Conservation (phyloP, 2,888 invertebrate species). For the Leptura quadrifasciata region DNA sequence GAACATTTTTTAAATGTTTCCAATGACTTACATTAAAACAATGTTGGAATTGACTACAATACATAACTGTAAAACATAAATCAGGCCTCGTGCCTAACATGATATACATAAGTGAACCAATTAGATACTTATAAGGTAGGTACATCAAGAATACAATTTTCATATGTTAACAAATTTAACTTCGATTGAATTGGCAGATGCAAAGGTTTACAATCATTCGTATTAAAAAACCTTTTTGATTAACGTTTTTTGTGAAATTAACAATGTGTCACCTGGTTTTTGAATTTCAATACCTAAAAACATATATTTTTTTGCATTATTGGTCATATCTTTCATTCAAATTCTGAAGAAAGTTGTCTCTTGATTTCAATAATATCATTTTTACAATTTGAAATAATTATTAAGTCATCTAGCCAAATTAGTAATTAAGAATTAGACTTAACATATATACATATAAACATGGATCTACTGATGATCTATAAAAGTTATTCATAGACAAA, state of each 20-base stretch:
- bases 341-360: slow-evolving; percentile 40
- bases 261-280: slow-evolving; percentile 38
- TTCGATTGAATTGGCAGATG: slow-evolving; percentile 47
- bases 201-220: slow-evolving; percentile 45
- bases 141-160: slow-evolving; percentile 37
- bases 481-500: slow-evolving; percentile 45
- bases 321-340: slow-evolving; percentile 50
- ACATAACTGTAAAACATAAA: slow-evolving; percentile 51
- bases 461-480: slow-evolving; percentile 50
- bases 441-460: slow-evolving; percentile 58
- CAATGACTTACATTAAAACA: slow-evolving; percentile 30
- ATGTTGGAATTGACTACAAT: slow-evolving; percentile 57
- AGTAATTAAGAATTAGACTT: slow-evolving; percentile 47
- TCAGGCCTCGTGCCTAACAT: slow-evolving; percentile 53
- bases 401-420: slow-evolving; percentile 53
- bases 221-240: slow-evolving; percentile 53
- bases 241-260: slow-evolving; percentile 48
- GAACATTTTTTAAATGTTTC: slow-evolving; percentile 44
- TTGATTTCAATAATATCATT: slow-evolving; percentile 40
- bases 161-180: slow-evolving; percentile 39
- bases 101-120: slow-evolving; percentile 54
- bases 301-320: slow-evolving; percentile 31
- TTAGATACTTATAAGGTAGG: slow-evolving; percentile 43
- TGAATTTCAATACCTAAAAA: slow-evolving; percentile 52
- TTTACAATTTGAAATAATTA: slow-evolving; percentile 47